Conservation (phyloP, 1,140 invertebrate genomes). For the Heliconius eleuchia region DNA sequence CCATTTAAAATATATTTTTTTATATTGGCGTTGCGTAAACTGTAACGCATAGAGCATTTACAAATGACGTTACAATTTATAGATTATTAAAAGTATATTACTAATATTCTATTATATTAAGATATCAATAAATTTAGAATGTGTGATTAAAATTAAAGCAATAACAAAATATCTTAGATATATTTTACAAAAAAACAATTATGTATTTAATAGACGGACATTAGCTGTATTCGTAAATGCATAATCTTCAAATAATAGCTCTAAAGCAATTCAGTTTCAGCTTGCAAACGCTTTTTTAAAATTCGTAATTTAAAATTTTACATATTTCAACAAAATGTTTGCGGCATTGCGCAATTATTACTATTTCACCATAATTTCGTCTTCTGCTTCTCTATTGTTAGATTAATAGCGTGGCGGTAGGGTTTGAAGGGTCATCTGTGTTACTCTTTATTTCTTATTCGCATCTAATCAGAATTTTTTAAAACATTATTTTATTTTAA, state of each 20-base stretch:
- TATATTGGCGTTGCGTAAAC: conserved; percentile 16
- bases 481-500: not conserved
- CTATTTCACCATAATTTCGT: conserved; percentile 47
- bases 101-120: not conserved
- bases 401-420: conserved; percentile 49
- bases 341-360: conserved; percentile 5
- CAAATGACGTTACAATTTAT: not conserved
- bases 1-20: not conserved
- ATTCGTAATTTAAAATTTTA: not conserved
- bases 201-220: not conserved
- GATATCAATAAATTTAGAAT: not conserved
- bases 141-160: not conserved
- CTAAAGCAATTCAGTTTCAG: not conserved
- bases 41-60: conserved; percentile 21
- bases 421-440: conserved; percentile 42
- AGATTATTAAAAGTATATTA: conserved; percentile 18
- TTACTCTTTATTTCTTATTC: conserved; percentile 25
- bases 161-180: not conserved
- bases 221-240: conserved; percentile 29
- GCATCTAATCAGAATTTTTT: not conserved
- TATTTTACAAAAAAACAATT: not conserved
- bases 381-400: conserved; percentile 49
- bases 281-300: not conserved
- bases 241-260: not conserved
- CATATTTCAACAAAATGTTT: conserved; percentile 18